Evolutionary conservation across 2,113 vertebrate genomes (phyloP).

Genomic region (Poeciliopsis prolifica): DNA sequence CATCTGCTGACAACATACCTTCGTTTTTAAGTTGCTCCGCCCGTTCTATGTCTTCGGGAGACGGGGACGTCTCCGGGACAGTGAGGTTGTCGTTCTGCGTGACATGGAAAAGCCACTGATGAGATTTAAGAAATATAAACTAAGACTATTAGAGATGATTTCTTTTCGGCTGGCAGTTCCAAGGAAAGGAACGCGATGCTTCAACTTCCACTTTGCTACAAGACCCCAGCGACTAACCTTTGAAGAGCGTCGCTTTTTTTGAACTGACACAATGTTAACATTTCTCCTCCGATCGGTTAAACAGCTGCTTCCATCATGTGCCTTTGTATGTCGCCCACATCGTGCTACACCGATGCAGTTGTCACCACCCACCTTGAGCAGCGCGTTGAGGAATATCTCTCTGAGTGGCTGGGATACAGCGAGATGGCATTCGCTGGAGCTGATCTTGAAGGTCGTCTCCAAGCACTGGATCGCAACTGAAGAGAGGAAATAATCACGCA

Average conservation of each 20-base stretch:
- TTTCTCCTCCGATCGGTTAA: too few relatives aligned
- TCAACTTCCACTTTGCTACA: neutral
- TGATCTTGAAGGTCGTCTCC: conserved; percentile 97
- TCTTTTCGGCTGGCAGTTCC: too few relatives aligned
- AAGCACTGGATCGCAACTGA: conserved; percentile 96
- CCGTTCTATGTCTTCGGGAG: conserved; percentile 86
- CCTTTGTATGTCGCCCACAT: too few relatives aligned
- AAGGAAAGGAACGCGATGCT: too few relatives aligned
- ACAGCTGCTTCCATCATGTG: too few relatives aligned
- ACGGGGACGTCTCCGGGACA: conserved; percentile 79
- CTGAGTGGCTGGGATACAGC: conserved; percentile 87
- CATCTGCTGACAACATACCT: conserved; percentile 76
- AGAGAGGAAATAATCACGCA: neutral
- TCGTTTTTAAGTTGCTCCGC: conserved; percentile 97
- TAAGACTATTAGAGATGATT: neutral
- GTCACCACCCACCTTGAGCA: conserved; percentile 85
- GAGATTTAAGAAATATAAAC: neutral
- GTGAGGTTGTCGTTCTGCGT: conserved; percentile 87
- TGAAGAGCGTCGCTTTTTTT: too few relatives aligned
- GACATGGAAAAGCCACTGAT: conserved; percentile 5
- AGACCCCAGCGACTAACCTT: neutral
- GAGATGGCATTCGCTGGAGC: conserved; percentile 88
- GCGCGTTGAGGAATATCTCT: conserved; percentile 91
- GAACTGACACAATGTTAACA: too few relatives aligned
- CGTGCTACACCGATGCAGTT: neutral